Conservation (phyloP, 2,113 vertebrate genomes). For the Irena cyanogastra region DNA sequence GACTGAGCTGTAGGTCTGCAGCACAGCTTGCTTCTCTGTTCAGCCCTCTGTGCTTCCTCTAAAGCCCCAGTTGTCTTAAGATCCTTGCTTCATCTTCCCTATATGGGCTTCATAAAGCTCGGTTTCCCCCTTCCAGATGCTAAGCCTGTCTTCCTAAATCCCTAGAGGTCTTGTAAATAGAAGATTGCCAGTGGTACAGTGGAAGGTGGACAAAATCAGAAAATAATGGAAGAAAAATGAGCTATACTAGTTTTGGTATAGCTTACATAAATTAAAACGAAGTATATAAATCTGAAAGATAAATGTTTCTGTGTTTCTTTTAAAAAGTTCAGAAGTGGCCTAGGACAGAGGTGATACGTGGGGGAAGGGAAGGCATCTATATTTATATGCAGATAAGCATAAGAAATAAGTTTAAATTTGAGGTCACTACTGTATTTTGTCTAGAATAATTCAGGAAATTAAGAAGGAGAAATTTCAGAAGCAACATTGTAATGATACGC, state of each 20-base stretch:
- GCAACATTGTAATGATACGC: not conserved
- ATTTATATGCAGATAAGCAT: not conserved
- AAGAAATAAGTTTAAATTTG: not conserved
- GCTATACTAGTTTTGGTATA: not conserved
- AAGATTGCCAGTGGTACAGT: not conserved
- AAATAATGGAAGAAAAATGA: not conserved
- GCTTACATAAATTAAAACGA: not conserved
- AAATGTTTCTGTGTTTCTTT: not conserved
- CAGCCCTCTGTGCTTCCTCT: not conserved
- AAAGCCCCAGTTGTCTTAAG: not conserved
- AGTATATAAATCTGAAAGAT: not conserved
- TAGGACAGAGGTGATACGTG: not conserved
- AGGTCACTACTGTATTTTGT: not conserved
- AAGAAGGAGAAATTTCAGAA: not conserved
- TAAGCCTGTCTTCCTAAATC: not conserved
- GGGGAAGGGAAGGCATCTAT: not conserved
- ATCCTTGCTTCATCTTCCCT: not conserved
- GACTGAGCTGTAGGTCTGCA: not conserved
- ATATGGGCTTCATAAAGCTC: not conserved
- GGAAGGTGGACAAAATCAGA: not conserved
- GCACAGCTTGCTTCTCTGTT: not conserved
- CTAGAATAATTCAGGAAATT: not conserved
- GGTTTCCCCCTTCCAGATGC: not conserved
- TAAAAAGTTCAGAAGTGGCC: not conserved
- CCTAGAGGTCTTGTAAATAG: not conserved